These are phyloP conservation scores for Nyctibius bracteatus DNA, from an alignment of 2,113 vertebrate genomes.

Conservation along the genomic window DNA sequence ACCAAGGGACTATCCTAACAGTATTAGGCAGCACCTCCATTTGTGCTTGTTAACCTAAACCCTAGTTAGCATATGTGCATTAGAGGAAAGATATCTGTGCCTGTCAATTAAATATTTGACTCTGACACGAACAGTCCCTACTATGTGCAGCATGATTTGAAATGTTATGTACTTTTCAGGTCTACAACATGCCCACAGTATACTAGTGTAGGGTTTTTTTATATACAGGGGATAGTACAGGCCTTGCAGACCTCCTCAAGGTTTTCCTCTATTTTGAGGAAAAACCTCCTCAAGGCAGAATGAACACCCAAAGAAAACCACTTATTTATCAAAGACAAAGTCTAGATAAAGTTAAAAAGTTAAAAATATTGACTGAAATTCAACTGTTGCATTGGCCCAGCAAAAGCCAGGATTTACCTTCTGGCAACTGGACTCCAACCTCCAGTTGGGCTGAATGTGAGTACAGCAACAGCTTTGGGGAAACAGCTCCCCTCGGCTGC, in stretches of 20 bases:
- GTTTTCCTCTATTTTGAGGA: no score
- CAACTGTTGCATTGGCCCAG: neutral
- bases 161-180: neutral
- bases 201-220: accelerated
- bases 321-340: neutral
- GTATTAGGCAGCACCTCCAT: neutral
- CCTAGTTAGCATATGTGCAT: neutral
- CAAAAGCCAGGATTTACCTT: neutral
- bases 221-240: neutral
- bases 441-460: accelerated
- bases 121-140: neutral
- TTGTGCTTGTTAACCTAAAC: neutral
- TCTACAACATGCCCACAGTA: neutral
- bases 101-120: neutral
- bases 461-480: neutral
- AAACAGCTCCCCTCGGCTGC: neutral
- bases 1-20: neutral
- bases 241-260: neutral
- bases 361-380: neutral
- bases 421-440: neutral
- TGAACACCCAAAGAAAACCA: neutral
- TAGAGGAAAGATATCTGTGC: neutral
- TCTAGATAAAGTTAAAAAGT: neutral
- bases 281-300: neutral
- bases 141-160: neutral